A percentile compares a stretch with the other conserved stretches of the same genome.
phyloP scores from a whole-genome alignment of 2,113 vertebrate genomes.

The Mugil cephalus region DNA sequence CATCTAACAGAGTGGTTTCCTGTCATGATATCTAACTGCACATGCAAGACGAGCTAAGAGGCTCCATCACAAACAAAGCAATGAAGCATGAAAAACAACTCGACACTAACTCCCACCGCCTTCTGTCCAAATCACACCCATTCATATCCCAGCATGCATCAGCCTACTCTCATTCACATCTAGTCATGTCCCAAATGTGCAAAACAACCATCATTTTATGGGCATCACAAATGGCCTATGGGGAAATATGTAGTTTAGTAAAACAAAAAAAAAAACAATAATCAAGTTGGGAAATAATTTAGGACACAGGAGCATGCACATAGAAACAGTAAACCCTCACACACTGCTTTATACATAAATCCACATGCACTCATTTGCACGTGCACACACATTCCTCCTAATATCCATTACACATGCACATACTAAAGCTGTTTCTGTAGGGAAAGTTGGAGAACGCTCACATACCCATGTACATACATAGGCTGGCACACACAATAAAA shows the following conservation, averaged over 20 bases:
- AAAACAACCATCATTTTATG: constrained; percentile 61
- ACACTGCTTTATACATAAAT: neutral
- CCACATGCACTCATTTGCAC: neutral
- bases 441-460: constrained; percentile 7
- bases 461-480: neutral
- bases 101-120: constrained; percentile 66
- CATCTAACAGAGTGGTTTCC: constrained; percentile 9
- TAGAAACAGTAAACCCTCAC: constrained; percentile 14
- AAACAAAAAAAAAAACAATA: constrained; percentile 32
- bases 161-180: constrained; percentile 51
- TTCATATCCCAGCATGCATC: constrained; percentile 71
- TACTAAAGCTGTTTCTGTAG: constrained; percentile 6
- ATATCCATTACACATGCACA: neutral
- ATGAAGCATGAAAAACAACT: constrained; percentile 58
- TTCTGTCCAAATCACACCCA: constrained; percentile 71
- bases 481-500: constrained; percentile 22
- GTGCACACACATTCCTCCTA: neutral
- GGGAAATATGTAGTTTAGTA: constrained; percentile 75
- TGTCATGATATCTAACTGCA: constrained; percentile 31
- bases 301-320: constrained; percentile 38
- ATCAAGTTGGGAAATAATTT: constrained; percentile 72
- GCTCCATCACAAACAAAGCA: constrained; percentile 49
- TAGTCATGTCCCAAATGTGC: constrained; percentile 48
- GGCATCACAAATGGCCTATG: constrained; percentile 55
- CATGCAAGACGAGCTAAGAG: constrained; percentile 13